Percentiles rank a stretch among this genome's conserved stretches.
Evolutionary conservation across 2,888 invertebrate genomes (phyloP).

Genomic region (Stenoptilia bipunctidactyla): DNA sequence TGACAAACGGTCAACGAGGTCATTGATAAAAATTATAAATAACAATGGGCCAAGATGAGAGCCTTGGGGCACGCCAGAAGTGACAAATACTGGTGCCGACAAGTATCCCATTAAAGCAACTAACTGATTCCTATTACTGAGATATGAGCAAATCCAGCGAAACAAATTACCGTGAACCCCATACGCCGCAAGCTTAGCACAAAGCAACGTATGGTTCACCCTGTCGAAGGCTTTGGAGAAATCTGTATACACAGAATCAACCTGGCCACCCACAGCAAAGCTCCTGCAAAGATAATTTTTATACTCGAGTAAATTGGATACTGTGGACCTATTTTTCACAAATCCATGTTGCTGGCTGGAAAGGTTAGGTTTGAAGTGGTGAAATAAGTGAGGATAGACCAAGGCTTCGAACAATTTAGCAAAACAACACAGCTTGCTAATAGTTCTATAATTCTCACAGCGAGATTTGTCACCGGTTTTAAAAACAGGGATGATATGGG

Average conservation of each 20-base stretch:
- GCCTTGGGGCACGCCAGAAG: conserved; percentile 5
- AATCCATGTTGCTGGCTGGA: conserved; percentile 8
- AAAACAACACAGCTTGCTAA: conserved; percentile 7
- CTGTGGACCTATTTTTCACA: conserved; percentile 6
- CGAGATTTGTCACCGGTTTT: conserved; percentile 5
- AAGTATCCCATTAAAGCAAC: conserved; percentile 5
- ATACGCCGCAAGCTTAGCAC: conserved; percentile 1
- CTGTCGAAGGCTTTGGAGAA: conserved; percentile 9
- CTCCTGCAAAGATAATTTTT: not conserved
- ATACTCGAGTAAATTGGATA: conserved; percentile 4
- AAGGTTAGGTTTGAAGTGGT: conserved; percentile 5
- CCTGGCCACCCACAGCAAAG: conserved; percentile 2
- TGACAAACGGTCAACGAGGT: not conserved
- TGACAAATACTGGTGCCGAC: not conserved
- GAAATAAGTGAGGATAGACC: conserved; percentile 5
- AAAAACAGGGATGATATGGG: conserved; percentile 5
- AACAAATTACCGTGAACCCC: conserved; percentile 5
- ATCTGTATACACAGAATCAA: conserved; percentile 11
- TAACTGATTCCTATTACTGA: conserved; percentile 4
- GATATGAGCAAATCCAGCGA: conserved; percentile 5
- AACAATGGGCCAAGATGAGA: conserved; percentile 7
- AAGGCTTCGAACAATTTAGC: conserved; percentile 8
- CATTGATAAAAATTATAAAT: conserved; percentile 6
- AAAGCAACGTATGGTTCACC: conserved; percentile 6
- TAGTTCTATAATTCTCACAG: conserved; percentile 7